A percentile compares a stretch with the other conserved stretches of the same genome.
These are phyloP conservation scores for Chelonia mydas DNA, from an alignment of 2,797 vertebrate genomes.

Conservation along the genomic window DNA sequence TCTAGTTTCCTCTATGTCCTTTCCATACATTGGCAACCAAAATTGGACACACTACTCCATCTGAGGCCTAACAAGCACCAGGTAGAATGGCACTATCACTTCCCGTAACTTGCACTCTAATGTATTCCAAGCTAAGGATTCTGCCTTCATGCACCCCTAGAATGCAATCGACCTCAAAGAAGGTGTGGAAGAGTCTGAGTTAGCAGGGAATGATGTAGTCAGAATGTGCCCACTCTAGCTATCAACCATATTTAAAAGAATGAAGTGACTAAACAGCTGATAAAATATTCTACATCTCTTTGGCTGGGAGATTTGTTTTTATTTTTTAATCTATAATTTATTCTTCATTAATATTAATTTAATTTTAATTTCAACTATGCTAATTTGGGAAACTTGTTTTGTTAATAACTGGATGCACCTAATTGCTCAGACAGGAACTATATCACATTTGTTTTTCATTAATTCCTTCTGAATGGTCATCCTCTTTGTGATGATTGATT, in stretches of 20 bases:
- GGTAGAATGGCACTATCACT: too few relatives aligned
- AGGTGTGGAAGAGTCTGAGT: background rate
- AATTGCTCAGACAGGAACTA: background rate
- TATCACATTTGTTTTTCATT: background rate
- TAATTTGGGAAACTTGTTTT: slow-evolving; percentile 9
- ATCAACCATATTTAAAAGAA: background rate
- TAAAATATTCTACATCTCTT: background rate
- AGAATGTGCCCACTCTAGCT: background rate
- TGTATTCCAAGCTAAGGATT: background rate
- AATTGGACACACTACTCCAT: too few relatives aligned
- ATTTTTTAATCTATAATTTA: background rate
- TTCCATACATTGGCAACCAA: too few relatives aligned
- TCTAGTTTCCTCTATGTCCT: too few relatives aligned
- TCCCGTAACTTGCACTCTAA: too few relatives aligned
- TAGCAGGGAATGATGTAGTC: background rate
- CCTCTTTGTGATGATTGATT: background rate
- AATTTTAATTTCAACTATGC: background rate
- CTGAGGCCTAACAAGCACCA: too few relatives aligned
- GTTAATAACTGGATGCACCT: background rate
- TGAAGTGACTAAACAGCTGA: background rate
- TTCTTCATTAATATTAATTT: background rate
- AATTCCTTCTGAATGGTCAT: background rate
- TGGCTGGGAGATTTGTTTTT: background rate
- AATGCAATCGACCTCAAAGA: background rate
- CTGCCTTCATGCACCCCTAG: background rate